Base-by-base conservation (phyloP, 2,888 invertebrate genomes). In the Dromius quadrimaculatus region DNA sequence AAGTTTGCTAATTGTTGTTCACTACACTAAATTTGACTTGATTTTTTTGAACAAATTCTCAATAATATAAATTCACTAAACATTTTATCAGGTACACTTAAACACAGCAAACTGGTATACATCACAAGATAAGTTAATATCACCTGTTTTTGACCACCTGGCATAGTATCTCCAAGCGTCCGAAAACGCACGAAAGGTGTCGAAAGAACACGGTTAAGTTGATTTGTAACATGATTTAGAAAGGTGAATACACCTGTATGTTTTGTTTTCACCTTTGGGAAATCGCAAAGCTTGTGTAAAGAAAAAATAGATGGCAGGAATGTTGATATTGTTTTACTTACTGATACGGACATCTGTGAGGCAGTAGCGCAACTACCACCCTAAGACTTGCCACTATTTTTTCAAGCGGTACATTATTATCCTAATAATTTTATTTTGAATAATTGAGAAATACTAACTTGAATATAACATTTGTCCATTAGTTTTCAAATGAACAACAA, bases 131-230 rank as follows among this genome's bases (percentile, higher is more conserved):
- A 59, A 68, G 28, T 50, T 50, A 45, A 68, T 68, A 59, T 73
- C 76, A 77, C 76, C 76, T 75, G 76, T 23, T 70, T 73, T 76
- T 73, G 74, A 75, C 78, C 78, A 79, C 79, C 78, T 79, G 78
- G 78, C 79, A 59, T 8, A 68, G 28, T 59, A 36, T 57, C 13
- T 59, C 22, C 32, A 54, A n/a, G 28, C 23, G 28, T 11, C 9
- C 68, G 68, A 45, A 59, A 43, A 4, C 3, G 13, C n/a, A n/a
- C 68, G 68, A 68, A 19, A 11, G 17, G 13, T 6, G 3, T 2
- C 66, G 66, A 23, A 66, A 54, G 15, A 1, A 17, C 8, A 9
- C 68, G 68, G 59, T 1, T 6, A 19, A 19, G 50, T 63, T 11
- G 28, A 15, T 4, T 28, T 28, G 17, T 63, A 45, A 45, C 6